Evolutionary conservation across 2,888 invertebrate genomes (phyloP), one percentile per base, ranked within the genome.

Genomic region (Nasonia oneida): DNA sequence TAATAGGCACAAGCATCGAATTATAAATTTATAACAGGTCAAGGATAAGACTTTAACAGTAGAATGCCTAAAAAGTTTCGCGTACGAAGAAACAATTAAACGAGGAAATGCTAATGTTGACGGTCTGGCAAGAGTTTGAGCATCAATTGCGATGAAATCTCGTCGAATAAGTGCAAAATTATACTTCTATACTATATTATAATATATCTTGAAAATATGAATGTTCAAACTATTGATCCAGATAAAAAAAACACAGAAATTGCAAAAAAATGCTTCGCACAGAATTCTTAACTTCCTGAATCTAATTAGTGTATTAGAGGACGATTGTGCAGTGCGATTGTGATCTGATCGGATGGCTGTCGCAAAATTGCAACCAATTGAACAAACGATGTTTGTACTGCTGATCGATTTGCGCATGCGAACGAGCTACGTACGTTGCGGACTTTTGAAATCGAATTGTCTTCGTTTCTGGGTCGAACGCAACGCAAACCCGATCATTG

Each of bases 1-100:
- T 75, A 75, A 75, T 75, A 75, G 75, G 47, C 47, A 75, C 29
- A 53, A 39, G 23, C 75, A 75, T 75, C 53, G 53, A 75, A 75
- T 29, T 50, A 6, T 47, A 75, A 53, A 75, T 53, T 29, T 50
- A 6, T 47, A 75, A 53, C 23, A 53, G 50, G 47, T 75, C 75
- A 75, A 29, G 33, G 47, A 23, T 47, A 50, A n/a, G 29, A 73
- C 10, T 74, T 47, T 74, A 74, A 23, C 23, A 74, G 74, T 74
- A 74, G 42, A 74, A 47, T 23, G 75, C 75, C 53, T 75, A 75
- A 50, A 10, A 4, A 61, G 33, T 75, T 75, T 75, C 3, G 47
- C n/a, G 14, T 61, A 39, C 23, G 23, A 23, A 23, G 23, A 23
- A 23, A 23, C 23, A 23, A 23, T 23, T 23, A 23, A 23, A 23